Base-by-base conservation (phyloP, 2,888 invertebrate species). In the Biston stratarius region DNA sequence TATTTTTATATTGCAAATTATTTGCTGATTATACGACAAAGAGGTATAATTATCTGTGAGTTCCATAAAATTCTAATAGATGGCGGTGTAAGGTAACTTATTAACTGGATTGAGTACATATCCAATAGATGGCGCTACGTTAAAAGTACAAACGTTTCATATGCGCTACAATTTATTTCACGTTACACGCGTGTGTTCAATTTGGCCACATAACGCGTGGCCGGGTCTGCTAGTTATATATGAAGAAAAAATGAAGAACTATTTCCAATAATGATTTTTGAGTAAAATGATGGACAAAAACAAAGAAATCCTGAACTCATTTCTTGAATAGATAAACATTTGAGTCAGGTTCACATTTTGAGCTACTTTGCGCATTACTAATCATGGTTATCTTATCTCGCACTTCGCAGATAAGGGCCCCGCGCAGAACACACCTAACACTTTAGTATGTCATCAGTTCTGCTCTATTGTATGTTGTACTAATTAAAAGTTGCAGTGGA, bases 361-460 rank as follows among this genome's bases (percentile, higher is more conserved):
- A 67, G 64, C 63, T 69, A 66, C 70, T 64, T 63, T 59, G 75
- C 78, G 74, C 79, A 83, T 88, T 87, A 87, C 75, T 87, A 88
- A 89, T 83, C 83, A 72, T 64, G 40, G 64, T 70, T 91, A 92
- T 92, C 93, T 92, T 91, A 93, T 92, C 91, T 80, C 45, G 3
- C 1, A 24, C 24, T 24, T 24, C 24, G 60, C 64, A 78, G 91
- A 92, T 92, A 92, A 89, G 81, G 59, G 61, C 64, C 65, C 63
- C 68, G 76, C 74, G 74, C 74, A 77, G 78, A 83, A 85, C 87
- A 84, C 89, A 83, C 89, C 86, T 86, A 80, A 68, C 74, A 72
- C 71, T 79, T 83, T 80, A 83, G 82, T 84, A 82, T 81, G 79
- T 80, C 82, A 83, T 79, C 72, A 67, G 75, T 72, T 65, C 64